Base-by-base conservation (phyloP, 2,888 invertebrate species). In the Apodemia hepburni region DNA sequence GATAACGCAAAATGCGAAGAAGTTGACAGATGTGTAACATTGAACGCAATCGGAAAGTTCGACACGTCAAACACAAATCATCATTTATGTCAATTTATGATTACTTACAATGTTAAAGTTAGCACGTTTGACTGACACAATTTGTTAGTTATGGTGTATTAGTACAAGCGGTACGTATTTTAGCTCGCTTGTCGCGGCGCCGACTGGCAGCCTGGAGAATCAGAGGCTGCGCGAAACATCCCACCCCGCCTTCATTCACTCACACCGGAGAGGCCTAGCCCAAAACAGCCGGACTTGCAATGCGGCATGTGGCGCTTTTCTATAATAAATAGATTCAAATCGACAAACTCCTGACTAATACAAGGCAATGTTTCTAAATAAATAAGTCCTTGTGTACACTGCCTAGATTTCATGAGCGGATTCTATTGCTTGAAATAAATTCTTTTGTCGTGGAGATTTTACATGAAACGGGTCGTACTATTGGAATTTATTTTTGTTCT, bases 231-330 rank as follows among this genome's bases (percentile, higher is more conserved):
- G 90, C 90, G 81, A 75, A 73, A 72, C 71, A 71, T 70, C 74
- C 81, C 73, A 85, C 86, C 87, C 86, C 84, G 82, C 87, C 86
- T 84, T 84, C 89, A 87, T 89, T 89, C 89, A 87, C 82, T 82
- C 80, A 76, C 81, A 73, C 82, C 77, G 69, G 75, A 76, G 76
- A 81, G 80, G 82, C 86, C 82, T 81, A 80, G 83, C 83, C 81
- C 80, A 76, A 81, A 84, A 86, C 85, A 82, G 84, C 79, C 82
- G 82, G 84, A 87, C 84, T 86, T 82, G 80, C 82, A 84, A 85
- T 84, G 86, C 84, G 85, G 85, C 85, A 83, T 85, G 84, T 83
- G 84, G 82, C 81, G 78, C 84, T 85, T 84, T 83, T 77, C 79
- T 78, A 79, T 76, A 77, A 80, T 81, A 81, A 75, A 77, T 54